Base-by-base conservation (phyloP, 1,140 invertebrate genomes). In the Anastatus disparis region DNA sequence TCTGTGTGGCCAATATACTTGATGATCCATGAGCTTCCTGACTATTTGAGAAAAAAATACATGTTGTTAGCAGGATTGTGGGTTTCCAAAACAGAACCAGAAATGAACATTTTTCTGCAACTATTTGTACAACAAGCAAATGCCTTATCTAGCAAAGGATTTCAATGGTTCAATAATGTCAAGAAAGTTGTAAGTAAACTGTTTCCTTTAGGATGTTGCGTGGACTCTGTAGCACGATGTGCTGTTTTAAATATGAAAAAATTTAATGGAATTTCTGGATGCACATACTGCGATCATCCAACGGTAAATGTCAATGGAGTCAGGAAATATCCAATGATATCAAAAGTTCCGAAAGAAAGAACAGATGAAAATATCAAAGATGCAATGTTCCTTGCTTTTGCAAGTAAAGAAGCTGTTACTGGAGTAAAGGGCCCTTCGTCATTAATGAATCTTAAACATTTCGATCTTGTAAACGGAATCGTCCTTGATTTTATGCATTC, bases 391-490 rank as follows among this genome's bases (percentile, higher is more conserved):
- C 6, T 13, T 8, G 59, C 42, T 20, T 52, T 27, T 42, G 22
- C 22, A 22, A 50, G 27, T 1, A 17, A 52, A 13, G 3, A 22
- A 22, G 22, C 4, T 10, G 31, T 71, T 17, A 52, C 26, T 9
- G 75, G 71, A 22, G 71, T 76, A 13, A 50, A 22, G 26, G 75
- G 75, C 2, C 64, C 73, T n/a, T 75, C 73, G 4, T 10, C 7
- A 29, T 58, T 75, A 20, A 76, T 76, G 62, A 65, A 66, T 62
- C 29, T 50, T 17, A 27, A 50, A 17, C 2, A 63, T 63, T 76
- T 76, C 38, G 52, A 75, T 52, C 31, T 76, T 13, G 71, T 24
- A 4, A 46, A 73, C 12, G 74, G 71, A 12, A 76, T 75, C 71
- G 20, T 59, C 20, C 61, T 70, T 29, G 75, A 76, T 58, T 67